Base-by-base conservation (phyloP, 1,140 invertebrate genomes). In the Leptopilina boulardi region DNA sequence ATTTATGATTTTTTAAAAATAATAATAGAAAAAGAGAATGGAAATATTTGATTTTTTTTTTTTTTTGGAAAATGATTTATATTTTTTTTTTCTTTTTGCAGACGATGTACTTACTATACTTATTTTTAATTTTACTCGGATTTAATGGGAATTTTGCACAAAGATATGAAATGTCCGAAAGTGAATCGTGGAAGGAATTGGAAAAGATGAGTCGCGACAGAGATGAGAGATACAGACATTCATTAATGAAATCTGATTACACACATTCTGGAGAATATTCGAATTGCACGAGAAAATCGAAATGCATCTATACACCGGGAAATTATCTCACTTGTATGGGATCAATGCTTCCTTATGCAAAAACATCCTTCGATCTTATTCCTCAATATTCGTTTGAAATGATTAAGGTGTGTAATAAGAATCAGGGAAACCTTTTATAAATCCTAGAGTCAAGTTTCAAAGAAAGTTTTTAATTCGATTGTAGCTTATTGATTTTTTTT, bases 31-130 rank as follows among this genome's bases (percentile, higher is more conserved):
- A 38, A 38, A 9, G 34, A 38, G 34, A 6, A 38, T 38, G 9
- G 34, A 38, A 38, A 9, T 38, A 38, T 38, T 38, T 38, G 34
- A 38, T 38, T 38, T 2, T 54, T 6, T 18, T 54, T 19, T 21
- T 21, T 13, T 23, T 3, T 30, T 26, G 3, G 26, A 26, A 8
- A 66, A 34, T 66, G 0, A 30, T 30, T 15, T 30, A 1, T 59
- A 0, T 66, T 66, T 66, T n/a, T 66, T 66, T 66, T 66, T 66
- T 66, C 30, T n/a, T 66, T 66, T 66, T 66, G 30, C 26, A 66
- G 59, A 66, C 15, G 13, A 66, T 66, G 59, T 66, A 66, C 15
- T 66, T 66, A 30, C 11, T 59, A 5, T 26, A 26, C 56, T 59
- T 59, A 59, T 30, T 66, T 30, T n/a, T 26, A 11, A 15, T 66